phyloP scores from a whole-genome alignment of 2,888 invertebrate genomes.

The Tetheella fluctuosa region DNA sequence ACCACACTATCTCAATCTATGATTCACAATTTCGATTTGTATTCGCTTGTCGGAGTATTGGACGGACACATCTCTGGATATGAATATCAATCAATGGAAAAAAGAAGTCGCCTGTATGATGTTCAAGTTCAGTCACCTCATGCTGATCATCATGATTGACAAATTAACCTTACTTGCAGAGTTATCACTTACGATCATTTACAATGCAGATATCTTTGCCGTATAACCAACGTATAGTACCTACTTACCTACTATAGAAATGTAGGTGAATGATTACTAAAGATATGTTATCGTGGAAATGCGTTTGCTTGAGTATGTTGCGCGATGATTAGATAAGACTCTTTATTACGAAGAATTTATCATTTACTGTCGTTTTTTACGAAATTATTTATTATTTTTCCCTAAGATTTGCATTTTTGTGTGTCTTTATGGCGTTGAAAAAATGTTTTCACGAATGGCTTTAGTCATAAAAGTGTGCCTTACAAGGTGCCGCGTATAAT shows the following conservation, averaged over 20 bases:
- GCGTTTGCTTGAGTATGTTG: slow-evolving; percentile 43
- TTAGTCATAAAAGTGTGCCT: slow-evolving; percentile 23
- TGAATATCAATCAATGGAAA: slow-evolving; percentile 71
- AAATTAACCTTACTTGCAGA: slow-evolving; percentile 52
- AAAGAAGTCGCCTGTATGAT: slow-evolving; percentile 58
- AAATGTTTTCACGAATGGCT: slow-evolving; percentile 23
- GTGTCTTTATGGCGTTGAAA: slow-evolving; percentile 14
- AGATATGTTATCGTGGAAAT: slow-evolving; percentile 58
- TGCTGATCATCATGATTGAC: slow-evolving; percentile 51
- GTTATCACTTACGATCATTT: slow-evolving; percentile 29
- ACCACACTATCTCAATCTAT: background rate
- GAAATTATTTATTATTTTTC: slow-evolving; percentile 13
- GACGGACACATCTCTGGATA: slow-evolving; percentile 41
- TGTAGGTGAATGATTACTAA: slow-evolving; percentile 52
- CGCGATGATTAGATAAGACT: slow-evolving; percentile 53
- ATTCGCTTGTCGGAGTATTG: slow-evolving; percentile 44
- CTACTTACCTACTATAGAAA: slow-evolving; percentile 33
- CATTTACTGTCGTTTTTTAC: slow-evolving; percentile 26
- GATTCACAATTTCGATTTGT: slow-evolving; percentile 28
- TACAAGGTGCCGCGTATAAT: slow-evolving; percentile 40
- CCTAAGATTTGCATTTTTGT: slow-evolving; percentile 16
- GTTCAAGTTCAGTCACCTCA: slow-evolving; percentile 66
- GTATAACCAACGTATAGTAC: slow-evolving; percentile 14
- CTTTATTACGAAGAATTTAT: slow-evolving; percentile 41
- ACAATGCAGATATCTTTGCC: background rate